Percentiles rank a stretch among this genome's conserved stretches.
phyloP scores from a whole-genome alignment of 2,797 vertebrate genomes.

The Spheniscus humboldti region DNA sequence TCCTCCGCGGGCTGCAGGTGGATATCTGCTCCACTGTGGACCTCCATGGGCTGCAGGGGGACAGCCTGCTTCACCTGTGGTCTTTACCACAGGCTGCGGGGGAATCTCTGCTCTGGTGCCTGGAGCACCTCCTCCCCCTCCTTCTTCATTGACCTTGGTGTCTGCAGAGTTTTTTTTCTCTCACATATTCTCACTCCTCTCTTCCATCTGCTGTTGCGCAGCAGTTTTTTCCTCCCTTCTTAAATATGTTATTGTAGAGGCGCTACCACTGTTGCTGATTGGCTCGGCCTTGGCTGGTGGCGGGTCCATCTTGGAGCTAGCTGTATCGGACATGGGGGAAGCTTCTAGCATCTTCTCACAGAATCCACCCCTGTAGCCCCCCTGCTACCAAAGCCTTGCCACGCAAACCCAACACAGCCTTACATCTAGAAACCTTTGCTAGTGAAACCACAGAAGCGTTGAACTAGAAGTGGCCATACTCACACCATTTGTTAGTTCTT shows the following conservation, averaged over 20 bases:
- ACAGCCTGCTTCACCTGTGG: not conserved
- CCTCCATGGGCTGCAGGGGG: not conserved
- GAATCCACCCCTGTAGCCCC: not conserved
- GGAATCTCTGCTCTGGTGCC: not conserved
- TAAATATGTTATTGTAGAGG: not conserved
- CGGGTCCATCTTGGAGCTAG: not conserved
- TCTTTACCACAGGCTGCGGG: not conserved
- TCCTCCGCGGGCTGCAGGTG: no score
- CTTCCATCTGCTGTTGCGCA: not conserved
- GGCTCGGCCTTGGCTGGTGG: not conserved
- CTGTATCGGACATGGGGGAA: not conserved
- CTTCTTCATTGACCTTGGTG: not conserved
- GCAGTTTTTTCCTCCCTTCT: not conserved
- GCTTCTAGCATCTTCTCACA: not conserved
- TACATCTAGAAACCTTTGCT: not conserved
- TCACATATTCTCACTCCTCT: not conserved
- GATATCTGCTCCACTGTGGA: not conserved
- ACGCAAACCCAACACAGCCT: not conserved
- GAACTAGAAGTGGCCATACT: not conserved
- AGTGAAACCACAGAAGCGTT: not conserved
- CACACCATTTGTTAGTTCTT: not conserved
- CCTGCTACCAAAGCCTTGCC: not conserved
- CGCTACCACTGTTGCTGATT: fast-evolving
- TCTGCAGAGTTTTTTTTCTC: not conserved
- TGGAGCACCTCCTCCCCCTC: not conserved